These are phyloP conservation scores for Prionace glauca DNA, from an alignment of 2,797 vertebrate genomes.

Conservation along the genomic window DNA sequence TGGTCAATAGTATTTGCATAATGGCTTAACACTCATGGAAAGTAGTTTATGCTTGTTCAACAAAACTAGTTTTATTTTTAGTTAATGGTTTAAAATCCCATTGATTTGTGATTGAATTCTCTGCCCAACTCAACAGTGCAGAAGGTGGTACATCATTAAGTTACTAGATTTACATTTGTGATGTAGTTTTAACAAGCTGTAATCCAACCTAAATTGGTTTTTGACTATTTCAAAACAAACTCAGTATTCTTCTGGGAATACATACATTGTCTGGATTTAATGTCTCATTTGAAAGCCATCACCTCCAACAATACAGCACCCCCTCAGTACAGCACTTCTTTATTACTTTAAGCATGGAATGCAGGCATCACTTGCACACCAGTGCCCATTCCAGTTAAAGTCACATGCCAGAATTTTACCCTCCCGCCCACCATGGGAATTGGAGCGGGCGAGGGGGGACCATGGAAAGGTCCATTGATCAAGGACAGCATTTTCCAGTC, in stretches of 20 bases:
- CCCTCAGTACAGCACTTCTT: background rate
- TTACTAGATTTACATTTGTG: background rate
- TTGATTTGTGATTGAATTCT: background rate
- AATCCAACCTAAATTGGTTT: background rate
- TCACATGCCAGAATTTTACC: no score
- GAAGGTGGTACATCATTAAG: background rate
- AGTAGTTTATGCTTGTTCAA: background rate
- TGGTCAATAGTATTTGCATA: background rate
- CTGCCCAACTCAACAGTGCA: background rate
- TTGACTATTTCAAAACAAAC: conserved; percentile 11
- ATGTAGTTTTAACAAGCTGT: background rate
- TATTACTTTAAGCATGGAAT: background rate
- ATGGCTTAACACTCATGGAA: background rate
- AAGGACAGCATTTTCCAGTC: no score
- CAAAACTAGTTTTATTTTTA: background rate
- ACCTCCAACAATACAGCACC: background rate
- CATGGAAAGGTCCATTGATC: no score
- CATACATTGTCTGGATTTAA: background rate
- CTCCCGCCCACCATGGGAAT: no score
- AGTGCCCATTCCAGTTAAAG: background rate
- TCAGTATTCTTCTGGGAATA: background rate
- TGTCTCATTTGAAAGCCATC: background rate
- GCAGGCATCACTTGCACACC: background rate
- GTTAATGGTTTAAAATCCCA: background rate
- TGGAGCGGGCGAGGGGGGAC: no score